Conservation (phyloP, 2,888 invertebrate genomes). For the Amphipoea oculea region DNA sequence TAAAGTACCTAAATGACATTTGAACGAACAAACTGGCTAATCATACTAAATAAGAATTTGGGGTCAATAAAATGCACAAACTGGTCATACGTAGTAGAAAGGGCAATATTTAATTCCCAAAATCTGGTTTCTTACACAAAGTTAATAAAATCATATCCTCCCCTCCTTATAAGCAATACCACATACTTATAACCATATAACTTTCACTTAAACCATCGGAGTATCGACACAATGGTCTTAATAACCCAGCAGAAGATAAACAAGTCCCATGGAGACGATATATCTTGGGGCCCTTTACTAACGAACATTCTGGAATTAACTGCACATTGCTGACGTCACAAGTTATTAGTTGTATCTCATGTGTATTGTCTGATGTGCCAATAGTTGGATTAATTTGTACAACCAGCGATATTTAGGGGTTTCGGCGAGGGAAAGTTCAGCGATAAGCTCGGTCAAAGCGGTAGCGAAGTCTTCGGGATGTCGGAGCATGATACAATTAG, state of each 20-base stretch:
- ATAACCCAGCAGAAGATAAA: slow-evolving; percentile 80
- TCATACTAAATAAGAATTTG: not conserved
- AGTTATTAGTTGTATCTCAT: slow-evolving; percentile 76
- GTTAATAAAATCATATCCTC: slow-evolving; percentile 1
- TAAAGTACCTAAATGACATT: not conserved
- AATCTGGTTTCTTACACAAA: not conserved
- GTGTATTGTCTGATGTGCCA: slow-evolving; percentile 79
- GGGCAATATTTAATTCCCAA: not conserved
- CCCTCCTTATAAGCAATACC: slow-evolving; percentile 44
- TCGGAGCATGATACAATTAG: slow-evolving; percentile 56
- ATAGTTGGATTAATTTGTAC: slow-evolving; percentile 76
- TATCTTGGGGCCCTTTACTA: slow-evolving; percentile 75
- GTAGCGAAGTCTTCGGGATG: slow-evolving; percentile 47
- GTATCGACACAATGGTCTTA: slow-evolving; percentile 78
- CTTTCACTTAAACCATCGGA: slow-evolving; percentile 72
- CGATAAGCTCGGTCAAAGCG: slow-evolving; percentile 57
- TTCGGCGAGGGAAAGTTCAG: slow-evolving; percentile 56
- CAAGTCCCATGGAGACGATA: slow-evolving; percentile 84
- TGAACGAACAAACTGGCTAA: not conserved
- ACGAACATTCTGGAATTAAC: slow-evolving; percentile 72
- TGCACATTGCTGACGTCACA: slow-evolving; percentile 78
- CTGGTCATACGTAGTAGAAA: not conserved
- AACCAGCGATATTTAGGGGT: slow-evolving; percentile 65
- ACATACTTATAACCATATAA: slow-evolving; percentile 62
- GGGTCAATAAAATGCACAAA: not conserved